These are phyloP conservation scores for Poecilia gillii DNA, from an alignment of 2,797 vertebrate genomes.

Conservation along the genomic window DNA sequence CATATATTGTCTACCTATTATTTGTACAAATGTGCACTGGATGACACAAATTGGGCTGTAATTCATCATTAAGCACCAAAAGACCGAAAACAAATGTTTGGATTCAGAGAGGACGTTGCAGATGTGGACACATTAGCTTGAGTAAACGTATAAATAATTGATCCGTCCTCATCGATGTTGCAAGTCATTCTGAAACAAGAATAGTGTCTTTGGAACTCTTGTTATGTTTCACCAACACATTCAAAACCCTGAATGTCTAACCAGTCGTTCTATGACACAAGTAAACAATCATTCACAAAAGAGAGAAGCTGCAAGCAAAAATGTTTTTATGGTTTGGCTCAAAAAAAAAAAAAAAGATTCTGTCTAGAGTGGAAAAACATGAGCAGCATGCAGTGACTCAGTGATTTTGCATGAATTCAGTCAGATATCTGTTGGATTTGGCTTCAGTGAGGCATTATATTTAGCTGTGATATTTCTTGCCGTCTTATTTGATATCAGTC, in stretches of 20 bases:
- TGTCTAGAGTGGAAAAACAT: conserved; percentile 16
- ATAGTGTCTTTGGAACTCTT: not conserved
- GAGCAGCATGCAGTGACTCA: conserved; percentile 43
- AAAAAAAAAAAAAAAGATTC: not conserved
- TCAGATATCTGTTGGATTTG: conserved; percentile 18
- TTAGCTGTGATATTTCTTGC: conserved; percentile 22
- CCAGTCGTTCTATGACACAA: not conserved
- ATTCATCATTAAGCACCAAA: not conserved
- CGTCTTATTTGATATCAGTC: conserved; percentile 6
- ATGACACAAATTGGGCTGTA: not conserved
- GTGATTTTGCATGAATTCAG: conserved; percentile 29
- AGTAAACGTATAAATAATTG: not conserved
- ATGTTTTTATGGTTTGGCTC: not conserved
- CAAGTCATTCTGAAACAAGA: not conserved
- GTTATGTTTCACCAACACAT: not conserved
- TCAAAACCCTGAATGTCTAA: not conserved
- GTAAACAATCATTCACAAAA: conserved; percentile 3
- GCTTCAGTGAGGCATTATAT: not conserved
- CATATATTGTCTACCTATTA: not conserved
- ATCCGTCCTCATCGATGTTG: not conserved
- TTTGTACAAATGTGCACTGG: not conserved
- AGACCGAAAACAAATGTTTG: not conserved
- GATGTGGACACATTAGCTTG: not conserved
- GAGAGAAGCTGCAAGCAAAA: not conserved
- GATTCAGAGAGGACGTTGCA: not conserved